Conservation (phyloP, 2,888 invertebrate species). For the Agonopterix alstromeriana region DNA sequence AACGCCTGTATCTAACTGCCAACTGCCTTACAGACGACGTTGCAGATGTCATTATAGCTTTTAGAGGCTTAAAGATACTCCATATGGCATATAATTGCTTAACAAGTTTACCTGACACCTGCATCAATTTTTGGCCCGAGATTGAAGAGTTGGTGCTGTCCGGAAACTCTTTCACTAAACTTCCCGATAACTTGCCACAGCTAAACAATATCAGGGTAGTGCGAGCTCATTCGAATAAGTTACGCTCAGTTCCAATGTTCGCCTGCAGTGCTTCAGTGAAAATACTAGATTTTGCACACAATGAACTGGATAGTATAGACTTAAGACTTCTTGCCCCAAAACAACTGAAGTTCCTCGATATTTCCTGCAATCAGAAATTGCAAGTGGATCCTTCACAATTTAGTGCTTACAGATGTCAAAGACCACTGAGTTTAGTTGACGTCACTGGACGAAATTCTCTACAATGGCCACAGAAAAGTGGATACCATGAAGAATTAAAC, state of each 20-base stretch:
- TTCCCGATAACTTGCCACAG: constrained; percentile 86
- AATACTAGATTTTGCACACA: constrained; percentile 90
- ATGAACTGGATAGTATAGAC: constrained; percentile 88
- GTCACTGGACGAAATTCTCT: constrained; percentile 88
- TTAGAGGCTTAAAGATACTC: constrained; percentile 80
- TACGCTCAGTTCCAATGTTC: constrained; percentile 85
- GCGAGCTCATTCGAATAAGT: constrained; percentile 88
- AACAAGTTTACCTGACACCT: constrained; percentile 83
- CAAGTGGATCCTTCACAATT: constrained; percentile 91
- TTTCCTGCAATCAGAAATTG: constrained; percentile 88
- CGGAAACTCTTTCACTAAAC: constrained; percentile 85
- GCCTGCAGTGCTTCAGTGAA: constrained; percentile 84
- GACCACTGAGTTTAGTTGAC: constrained; percentile 89
- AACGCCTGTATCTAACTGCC: constrained; percentile 84
- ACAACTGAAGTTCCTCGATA: constrained; percentile 89
- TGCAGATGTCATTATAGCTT: constrained; percentile 80
- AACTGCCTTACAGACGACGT: constrained; percentile 85
- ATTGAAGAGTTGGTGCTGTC: constrained; percentile 89
- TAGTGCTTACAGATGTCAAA: constrained; percentile 85
- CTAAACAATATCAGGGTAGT: constrained; percentile 84
- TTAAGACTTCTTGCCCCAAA: constrained; percentile 85
- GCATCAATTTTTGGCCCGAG: constrained; percentile 85
- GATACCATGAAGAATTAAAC: constrained; percentile 73
- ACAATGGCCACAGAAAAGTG: constrained; percentile 72
- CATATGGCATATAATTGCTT: constrained; percentile 89